Percentiles rank a stretch among this genome's conserved stretches.
These are phyloP conservation scores for Echiichthys vipera DNA, from an alignment of 2,797 vertebrate species.

Conservation along the genomic window DNA sequence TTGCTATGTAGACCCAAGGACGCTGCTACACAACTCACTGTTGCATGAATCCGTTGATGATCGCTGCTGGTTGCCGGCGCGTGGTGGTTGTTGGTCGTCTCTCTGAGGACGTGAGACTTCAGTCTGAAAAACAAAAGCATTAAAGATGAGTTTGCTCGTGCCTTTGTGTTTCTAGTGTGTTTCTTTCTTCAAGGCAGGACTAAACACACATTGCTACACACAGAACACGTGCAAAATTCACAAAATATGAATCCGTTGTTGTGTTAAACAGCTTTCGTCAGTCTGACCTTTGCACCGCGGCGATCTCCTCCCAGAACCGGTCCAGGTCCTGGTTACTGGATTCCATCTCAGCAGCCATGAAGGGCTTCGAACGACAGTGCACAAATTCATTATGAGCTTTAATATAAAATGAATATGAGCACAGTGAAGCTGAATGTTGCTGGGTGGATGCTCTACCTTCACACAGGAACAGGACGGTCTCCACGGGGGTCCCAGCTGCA, in stretches of 20 bases:
- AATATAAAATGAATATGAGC: neutral
- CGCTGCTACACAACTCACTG: neutral
- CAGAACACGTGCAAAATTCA: neutral
- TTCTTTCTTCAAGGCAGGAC: neutral
- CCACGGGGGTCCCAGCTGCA: slow-evolving; percentile 30
- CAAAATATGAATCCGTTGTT: rapidly evolving
- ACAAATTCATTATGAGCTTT: neutral
- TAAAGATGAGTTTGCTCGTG: neutral
- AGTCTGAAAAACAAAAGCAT: neutral
- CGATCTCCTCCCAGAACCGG: neutral
- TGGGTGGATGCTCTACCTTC: slow-evolving; percentile 76
- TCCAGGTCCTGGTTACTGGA: neutral
- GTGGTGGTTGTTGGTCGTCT: neutral
- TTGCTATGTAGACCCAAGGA: neutral
- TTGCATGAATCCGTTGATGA: neutral
- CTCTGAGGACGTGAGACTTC: too few relatives aligned
- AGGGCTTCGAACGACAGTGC: neutral
- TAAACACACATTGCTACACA: neutral
- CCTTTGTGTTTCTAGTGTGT: neutral
- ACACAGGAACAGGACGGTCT: slow-evolving; percentile 84
- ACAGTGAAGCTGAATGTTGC: neutral
- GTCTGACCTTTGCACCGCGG: neutral
- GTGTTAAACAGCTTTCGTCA: neutral
- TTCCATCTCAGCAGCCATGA: neutral
- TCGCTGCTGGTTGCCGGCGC: neutral